Base-by-base conservation (phyloP, 2,888 invertebrate species). In the Acleris sparsana region DNA sequence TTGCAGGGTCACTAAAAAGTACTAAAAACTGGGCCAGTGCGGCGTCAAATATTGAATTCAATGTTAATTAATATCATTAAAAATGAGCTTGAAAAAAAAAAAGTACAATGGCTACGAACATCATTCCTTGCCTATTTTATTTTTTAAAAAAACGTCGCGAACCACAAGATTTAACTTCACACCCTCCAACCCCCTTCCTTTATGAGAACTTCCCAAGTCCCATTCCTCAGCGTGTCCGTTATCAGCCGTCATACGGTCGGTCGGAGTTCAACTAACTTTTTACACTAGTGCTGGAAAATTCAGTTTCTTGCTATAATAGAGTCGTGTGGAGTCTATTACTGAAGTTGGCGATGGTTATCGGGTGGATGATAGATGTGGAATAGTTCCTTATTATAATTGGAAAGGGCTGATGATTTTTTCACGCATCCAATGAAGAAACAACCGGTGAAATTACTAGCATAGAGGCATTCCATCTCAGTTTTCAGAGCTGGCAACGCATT, bases 161-260 rank as follows among this genome's bases (percentile, higher is more conserved):
- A 39, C 39, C 5, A 44, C 11, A 17, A 57, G 33, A 58, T 1
- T n/a, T 39, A 49, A 56, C 25, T 55, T 51, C 56, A 51, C 5
- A 22, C 78, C 67, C 69, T 75, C 72, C 75, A 75, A 84, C 84
- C 83, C 69, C n/a, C n/a, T n/a, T 74, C 76, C 79, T 76, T 79
- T 82, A 80, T 80, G 79, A 72, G 75, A 77, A 78, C 76, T 78
- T 73, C 77, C 73, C 72, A 79, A 76, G 75, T 79, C 73, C 69
- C 73, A 70, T 70, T 68, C 58, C 68, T 68, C 70, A 70, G 48
- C 29, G 60, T 46, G 57, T 25, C 71, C 76, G 83, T 86, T 89
- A 89, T 90, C 89, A 88, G 86, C 84, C 79, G 87, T 88, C 88
- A 88, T 85, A 85, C 85, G 88, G 84, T 86, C 82, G 77, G 80